These are phyloP conservation scores for Leguminivora glycinivorella DNA, from an alignment of 1,140 invertebrate genomes.

Conservation along the genomic window DNA sequence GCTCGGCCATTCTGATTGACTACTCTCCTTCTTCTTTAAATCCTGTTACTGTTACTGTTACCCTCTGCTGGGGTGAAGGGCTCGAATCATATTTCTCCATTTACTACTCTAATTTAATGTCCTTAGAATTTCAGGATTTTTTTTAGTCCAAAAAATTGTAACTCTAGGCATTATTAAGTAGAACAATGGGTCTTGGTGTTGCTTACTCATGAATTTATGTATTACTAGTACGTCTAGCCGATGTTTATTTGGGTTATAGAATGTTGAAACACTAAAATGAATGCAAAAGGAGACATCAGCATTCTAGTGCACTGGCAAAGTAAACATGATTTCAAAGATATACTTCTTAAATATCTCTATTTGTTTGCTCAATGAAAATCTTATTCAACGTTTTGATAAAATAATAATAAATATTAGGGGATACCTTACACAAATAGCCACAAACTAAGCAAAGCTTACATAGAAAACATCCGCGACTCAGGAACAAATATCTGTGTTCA, in stretches of 20 bases:
- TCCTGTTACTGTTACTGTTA: no score
- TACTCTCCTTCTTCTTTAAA: no score
- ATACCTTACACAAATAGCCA: no score
- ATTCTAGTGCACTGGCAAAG: neutral
- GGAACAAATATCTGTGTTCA: no score
- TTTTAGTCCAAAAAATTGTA: neutral
- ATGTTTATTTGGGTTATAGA: conserved; percentile 11
- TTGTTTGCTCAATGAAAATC: no score
- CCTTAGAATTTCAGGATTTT: neutral
- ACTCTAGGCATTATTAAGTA: neutral
- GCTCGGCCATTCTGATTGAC: no score
- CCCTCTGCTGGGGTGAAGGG: no score
- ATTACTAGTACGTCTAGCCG: neutral
- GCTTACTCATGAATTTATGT: conserved; percentile 7
- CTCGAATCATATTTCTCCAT: no score
- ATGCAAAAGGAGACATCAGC: conserved; percentile 1
- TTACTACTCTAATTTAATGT: neutral
- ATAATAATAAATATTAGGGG: no score
- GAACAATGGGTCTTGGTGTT: neutral
- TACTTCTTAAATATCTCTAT: neutral
- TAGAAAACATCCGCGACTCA: no score
- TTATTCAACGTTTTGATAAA: no score
- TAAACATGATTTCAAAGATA: neutral
- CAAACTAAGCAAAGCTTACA: no score
- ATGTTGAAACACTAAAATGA: neutral